Conservation (phyloP, 2,888 invertebrate genomes). For the Eupithecia exiguata region DNA sequence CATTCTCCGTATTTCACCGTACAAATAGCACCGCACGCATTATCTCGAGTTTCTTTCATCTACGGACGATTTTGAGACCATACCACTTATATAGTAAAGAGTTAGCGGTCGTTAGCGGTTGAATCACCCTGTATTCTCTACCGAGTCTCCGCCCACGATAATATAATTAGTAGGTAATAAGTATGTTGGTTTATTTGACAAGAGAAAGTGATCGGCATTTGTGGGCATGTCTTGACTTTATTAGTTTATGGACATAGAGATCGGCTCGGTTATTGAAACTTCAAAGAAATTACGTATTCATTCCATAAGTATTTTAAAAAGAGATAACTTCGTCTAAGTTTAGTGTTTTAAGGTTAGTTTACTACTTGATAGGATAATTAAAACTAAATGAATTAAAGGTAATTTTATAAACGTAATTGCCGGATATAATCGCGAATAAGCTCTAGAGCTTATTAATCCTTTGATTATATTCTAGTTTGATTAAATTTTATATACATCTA, state of each 20-base stretch:
- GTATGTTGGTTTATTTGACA: constrained; percentile 43
- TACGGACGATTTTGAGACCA: too few relatives aligned
- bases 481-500: neutral
- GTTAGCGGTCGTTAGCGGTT: constrained; percentile 1
- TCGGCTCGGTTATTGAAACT: constrained; percentile 4
- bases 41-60: too few relatives aligned
- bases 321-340: neutral
- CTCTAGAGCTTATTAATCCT: neutral
- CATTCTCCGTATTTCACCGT: too few relatives aligned
- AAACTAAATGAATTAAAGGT: neutral
- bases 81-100: too few relatives aligned
- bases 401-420: neutral
- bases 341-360: neutral
- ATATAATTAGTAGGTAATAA: constrained; percentile 40
- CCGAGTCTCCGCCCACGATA: constrained; percentile 32
- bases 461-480: neutral
- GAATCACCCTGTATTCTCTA: constrained; percentile 14
- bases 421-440: neutral
- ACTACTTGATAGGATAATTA: neutral
- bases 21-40: too few relatives aligned
- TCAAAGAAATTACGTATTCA: neutral
- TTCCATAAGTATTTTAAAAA: neutral
- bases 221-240: constrained; percentile 24
- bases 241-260: constrained; percentile 19
- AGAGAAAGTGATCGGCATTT: constrained; percentile 41